These are phyloP conservation scores for Teleopsis dalmanni DNA, from an alignment of 1,140 invertebrate genomes.

Conservation along the genomic window DNA sequence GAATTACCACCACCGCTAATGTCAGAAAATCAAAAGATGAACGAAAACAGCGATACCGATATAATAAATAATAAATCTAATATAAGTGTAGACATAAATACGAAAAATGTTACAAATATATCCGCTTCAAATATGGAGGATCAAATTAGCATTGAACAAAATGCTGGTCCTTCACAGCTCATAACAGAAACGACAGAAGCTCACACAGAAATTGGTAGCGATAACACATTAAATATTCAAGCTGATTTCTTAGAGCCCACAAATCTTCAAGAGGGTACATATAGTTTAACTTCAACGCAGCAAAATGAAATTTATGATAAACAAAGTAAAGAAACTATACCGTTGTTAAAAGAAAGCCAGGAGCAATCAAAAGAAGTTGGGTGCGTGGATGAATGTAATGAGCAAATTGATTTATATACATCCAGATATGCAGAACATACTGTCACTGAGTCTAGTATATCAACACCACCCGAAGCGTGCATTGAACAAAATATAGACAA, in stretches of 20 bases:
- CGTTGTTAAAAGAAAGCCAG: background rate
- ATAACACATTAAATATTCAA: too few relatives aligned
- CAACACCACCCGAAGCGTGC: too few relatives aligned
- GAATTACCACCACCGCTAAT: constrained; percentile 19
- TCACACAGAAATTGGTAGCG: background rate
- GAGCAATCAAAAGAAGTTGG: background rate
- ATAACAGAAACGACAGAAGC: background rate
- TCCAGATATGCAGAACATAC: too few relatives aligned
- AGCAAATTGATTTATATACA: too few relatives aligned
- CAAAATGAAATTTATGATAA: too few relatives aligned
- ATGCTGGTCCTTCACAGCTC: background rate
- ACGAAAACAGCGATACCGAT: background rate
- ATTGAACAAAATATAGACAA: too few relatives aligned
- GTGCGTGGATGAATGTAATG: too few relatives aligned
- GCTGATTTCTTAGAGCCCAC: too few relatives aligned
- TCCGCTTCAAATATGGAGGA: background rate
- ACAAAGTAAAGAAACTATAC: background rate
- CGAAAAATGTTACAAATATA: background rate
- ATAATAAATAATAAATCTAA: background rate
- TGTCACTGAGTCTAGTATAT: too few relatives aligned
- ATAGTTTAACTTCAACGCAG: too few relatives aligned
- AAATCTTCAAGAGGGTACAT: too few relatives aligned
- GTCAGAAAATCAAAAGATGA: background rate
- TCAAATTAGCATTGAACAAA: background rate
- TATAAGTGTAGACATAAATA: background rate